Percentiles rank a stretch among this genome's conserved stretches.
Conservation (phyloP, 2,888 invertebrate genomes). For the Argyra leucocephala region DNA sequence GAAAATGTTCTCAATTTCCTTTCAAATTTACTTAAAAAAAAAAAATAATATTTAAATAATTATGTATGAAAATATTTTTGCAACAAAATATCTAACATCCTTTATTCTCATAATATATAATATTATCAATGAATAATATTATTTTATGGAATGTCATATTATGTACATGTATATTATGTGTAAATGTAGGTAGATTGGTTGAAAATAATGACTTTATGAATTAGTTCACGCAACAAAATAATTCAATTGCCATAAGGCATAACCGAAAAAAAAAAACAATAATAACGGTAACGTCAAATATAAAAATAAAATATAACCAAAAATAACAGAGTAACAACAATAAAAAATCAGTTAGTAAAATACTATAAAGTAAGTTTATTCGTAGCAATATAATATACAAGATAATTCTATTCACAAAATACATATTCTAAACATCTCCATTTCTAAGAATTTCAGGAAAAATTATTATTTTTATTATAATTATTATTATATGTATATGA, state of each 20-base stretch:
- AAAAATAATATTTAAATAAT: too few relatives aligned
- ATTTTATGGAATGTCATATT: too few relatives aligned
- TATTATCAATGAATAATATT: too few relatives aligned
- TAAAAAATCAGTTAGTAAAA: too few relatives aligned
- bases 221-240: neutral
- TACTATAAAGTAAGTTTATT: too few relatives aligned
- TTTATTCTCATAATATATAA: too few relatives aligned
- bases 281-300: neutral
- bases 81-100: too few relatives aligned
- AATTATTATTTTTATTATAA: neutral
- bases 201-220: neutral
- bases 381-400: too few relatives aligned
- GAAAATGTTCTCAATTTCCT: too few relatives aligned
- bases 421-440: neutral
- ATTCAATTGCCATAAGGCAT: conserved; percentile 1
- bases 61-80: too few relatives aligned
- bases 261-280: neutral
- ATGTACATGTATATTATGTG: too few relatives aligned
- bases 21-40: too few relatives aligned
- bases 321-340: neutral
- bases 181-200: neutral
- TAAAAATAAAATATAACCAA: neutral
- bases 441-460: neutral
- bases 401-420: neutral
- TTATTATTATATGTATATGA: neutral